Base-by-base conservation (phyloP, 2,113 vertebrate genomes). In the Trematomus loennbergii region DNA sequence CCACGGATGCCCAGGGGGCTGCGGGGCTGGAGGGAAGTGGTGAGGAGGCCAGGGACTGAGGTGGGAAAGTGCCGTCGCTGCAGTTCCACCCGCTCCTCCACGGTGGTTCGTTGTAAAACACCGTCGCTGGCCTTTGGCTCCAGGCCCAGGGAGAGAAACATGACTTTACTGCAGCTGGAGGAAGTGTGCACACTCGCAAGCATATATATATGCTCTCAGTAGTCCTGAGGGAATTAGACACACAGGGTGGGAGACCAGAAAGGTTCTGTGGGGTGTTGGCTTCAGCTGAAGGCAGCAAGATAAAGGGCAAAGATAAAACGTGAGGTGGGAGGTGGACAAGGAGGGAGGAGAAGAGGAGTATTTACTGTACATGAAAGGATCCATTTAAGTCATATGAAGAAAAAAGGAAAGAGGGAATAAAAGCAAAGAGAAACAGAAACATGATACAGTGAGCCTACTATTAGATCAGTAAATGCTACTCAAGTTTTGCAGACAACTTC, bases 401-500 rank as follows among this genome's bases (percentile, higher is more conserved):
- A 20, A 13, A 22, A 60, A 77, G 25, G 25, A 72, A 77, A 43
- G 79, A 25, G 82, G 81, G 77, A 78, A 43, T 43, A 79, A 83
- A 77, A 58, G 25, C 29, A 63, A 3, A 67, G 13, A 70, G 68
- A 69, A 70, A 65, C 50, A 73, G 70, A 81, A 81, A 67, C 66
- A 84, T 81, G 69, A 89, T 87, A 87, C 33, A 85, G 53, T 63
- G 64, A 78, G 72, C 54, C 83, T 61, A 66, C 68, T 73, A 81
- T 88, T 85, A 80, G 64, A 69, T 82, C 79, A 84, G 75, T 71
- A 85, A 83, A 90, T 90, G 86, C 81, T 91, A 88, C 90, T 88
- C 79, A 72, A 81, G 75, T 77, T 83, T 69, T 78, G 78, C 63
- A 72, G 68, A 86, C 67, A 69, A 78, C 82, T 79, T 75, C 72